Base-by-base conservation (phyloP, 2,797 vertebrate species). In the Poeciliopsis infans region DNA sequence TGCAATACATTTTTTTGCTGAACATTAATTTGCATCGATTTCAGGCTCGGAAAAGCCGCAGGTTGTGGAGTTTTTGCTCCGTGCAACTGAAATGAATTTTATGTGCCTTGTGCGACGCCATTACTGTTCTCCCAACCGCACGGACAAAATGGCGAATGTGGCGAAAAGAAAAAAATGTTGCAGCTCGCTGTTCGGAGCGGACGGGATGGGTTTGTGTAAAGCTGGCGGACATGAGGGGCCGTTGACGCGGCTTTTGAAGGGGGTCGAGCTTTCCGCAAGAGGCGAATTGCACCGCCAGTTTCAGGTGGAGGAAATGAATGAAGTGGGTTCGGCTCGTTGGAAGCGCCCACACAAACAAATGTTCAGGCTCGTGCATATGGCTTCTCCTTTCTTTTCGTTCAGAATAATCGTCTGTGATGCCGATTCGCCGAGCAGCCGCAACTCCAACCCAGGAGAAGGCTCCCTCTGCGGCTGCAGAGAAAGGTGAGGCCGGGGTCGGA, bases 351-450 rank as follows among this genome's bases (percentile, higher is more conserved):
- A n/a, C 31, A 15, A 43, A 43, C 66, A 69, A 25, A 64, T n/a
- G 23, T 43, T 7, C 11, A 45, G 4, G 11, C 0, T 23, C 2
- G n/a, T 43, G 70, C 71, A 7, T 5, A 25, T 47, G 12, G 8
- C 12, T 11, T 39, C 23, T 43, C 10, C 2, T 13, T 10, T 57
- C 2, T 11, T 10, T 57, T 0, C 64, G 43, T 74, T 47, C 51
- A 94, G 92, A 85, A 83, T 16, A 81, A 83, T 74, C 72, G 76
- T 25, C 77, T 86, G 91, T 94, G 68, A 99, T 99, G 98, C 98
- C 98, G 0, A 99, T 99, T 93, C 97, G 97, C 68, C 96, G 98
- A 91, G 92, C 97, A 28, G 95, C 98, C 88, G 97, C 96, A 51
- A 94, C 96, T 76, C 95, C 97, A 2, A 94, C 96, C 70, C 96